These are phyloP conservation scores for Heteropelma amictum DNA, from an alignment of 2,888 invertebrate species.

Conservation along the genomic window DNA sequence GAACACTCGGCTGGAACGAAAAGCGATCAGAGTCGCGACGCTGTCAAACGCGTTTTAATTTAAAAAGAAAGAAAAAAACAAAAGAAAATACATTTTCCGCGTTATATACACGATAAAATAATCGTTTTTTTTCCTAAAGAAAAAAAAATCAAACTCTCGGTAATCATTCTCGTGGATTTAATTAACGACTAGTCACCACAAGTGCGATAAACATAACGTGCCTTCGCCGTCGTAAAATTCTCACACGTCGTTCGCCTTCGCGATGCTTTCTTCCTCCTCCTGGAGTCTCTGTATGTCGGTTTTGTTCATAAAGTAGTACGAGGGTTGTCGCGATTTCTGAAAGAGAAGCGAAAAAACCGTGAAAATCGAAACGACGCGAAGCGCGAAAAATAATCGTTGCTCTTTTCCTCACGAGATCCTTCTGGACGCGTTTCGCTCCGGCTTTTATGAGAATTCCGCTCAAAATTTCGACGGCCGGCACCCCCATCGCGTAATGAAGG, in stretches of 20 bases:
- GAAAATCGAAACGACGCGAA: constrained; percentile 47
- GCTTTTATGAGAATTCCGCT: constrained; percentile 89
- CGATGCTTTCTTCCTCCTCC: constrained; percentile 87
- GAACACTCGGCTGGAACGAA: too few relatives aligned
- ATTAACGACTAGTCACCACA: too few relatives aligned
- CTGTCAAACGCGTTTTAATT: too few relatives aligned
- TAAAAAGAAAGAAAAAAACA: too few relatives aligned
- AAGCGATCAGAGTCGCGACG: too few relatives aligned
- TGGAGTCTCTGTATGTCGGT: constrained; percentile 91
- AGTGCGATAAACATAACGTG: too few relatives aligned
- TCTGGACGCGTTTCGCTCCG: constrained; percentile 89
- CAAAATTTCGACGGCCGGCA: constrained; percentile 89
- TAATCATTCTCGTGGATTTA: too few relatives aligned
- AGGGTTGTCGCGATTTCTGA: constrained; percentile 90
- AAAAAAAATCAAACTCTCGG: too few relatives aligned
- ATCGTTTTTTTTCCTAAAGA: too few relatives aligned
- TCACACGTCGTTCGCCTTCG: constrained; percentile 45
- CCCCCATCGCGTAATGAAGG: constrained; percentile 94
- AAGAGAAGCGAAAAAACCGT: background rate
- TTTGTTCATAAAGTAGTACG: constrained; percentile 95
- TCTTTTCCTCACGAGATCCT: constrained; percentile 83
- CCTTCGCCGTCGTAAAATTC: background rate
- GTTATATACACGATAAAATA: too few relatives aligned
- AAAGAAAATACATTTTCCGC: too few relatives aligned
- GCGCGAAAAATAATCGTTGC: constrained; percentile 49